A percentile compares a stretch with the other conserved stretches of the same genome.
Conservation (phyloP, 2,888 invertebrate genomes). For the Pseudoips prasinana region DNA sequence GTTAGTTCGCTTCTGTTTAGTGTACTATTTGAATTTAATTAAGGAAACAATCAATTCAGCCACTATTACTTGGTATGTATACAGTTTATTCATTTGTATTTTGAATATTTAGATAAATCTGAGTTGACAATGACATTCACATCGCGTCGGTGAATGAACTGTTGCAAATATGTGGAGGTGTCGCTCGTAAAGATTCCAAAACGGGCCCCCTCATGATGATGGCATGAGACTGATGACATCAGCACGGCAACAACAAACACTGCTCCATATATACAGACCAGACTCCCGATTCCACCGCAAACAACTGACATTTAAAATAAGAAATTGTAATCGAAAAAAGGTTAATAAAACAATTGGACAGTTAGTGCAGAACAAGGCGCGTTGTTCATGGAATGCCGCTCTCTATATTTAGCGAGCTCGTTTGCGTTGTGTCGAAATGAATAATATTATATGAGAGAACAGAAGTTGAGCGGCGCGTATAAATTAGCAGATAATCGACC, state of each 20-base stretch:
- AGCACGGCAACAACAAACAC: conserved; percentile 51
- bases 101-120: conserved; percentile 35
- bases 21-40: no score
- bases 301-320: conserved; percentile 60
- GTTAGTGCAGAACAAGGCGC: conserved; percentile 56
- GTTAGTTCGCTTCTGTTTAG: no score
- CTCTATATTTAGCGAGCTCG: conserved; percentile 74
- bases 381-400: conserved; percentile 62
- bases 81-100: no score
- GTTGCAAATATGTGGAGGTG: conserved; percentile 72
- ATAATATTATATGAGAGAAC: conserved; percentile 71
- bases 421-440: conserved; percentile 67
- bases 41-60: no score
- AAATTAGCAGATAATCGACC: conserved; percentile 74
- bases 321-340: conserved; percentile 58
- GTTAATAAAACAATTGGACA: conserved; percentile 64
- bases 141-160: conserved; percentile 72
- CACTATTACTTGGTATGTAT: no score
- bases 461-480: conserved; percentile 70
- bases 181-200: conserved; percentile 74
- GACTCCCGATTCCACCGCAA: conserved; percentile 29
- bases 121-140: conserved; percentile 61
- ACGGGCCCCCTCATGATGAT: conserved; percentile 63
- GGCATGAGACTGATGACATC: conserved; percentile 63
- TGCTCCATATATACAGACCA: conserved; percentile 58